Conservation (phyloP, 1,140 invertebrate genomes). For the Ceratina japonica region DNA sequence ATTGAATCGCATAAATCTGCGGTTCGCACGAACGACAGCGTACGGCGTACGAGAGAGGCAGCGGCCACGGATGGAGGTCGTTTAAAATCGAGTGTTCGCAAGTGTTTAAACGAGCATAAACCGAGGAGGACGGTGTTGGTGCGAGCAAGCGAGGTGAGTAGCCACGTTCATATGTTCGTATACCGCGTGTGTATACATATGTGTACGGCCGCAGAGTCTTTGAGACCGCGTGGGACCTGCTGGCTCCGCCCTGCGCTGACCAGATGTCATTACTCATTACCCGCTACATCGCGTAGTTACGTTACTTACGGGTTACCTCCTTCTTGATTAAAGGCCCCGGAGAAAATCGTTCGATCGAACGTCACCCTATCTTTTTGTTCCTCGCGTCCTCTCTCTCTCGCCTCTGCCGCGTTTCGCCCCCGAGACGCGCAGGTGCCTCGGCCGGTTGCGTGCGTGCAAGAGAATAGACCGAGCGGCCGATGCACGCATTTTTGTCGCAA, state of each 20-base stretch:
- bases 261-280: slow-evolving; percentile 70
- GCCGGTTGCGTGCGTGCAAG: not conserved
- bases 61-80: slow-evolving; percentile 14
- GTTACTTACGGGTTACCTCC: slow-evolving; percentile 45
- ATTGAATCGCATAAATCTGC: slow-evolving; percentile 23
- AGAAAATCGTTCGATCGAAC: slow-evolving; percentile 29
- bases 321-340: slow-evolving; percentile 57
- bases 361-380: not conserved
- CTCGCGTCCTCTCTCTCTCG: not conserved
- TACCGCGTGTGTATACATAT: too few species aligned
- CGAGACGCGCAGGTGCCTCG: not conserved
- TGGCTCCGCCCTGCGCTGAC: slow-evolving; percentile 55
- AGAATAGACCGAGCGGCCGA: too few species aligned
- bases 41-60: not conserved
- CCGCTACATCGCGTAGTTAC: slow-evolving; percentile 15
- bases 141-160: too few species aligned
- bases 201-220: not conserved
- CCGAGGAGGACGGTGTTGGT: slow-evolving; percentile 32
- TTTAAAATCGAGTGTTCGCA: slow-evolving; percentile 49
- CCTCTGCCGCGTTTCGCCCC: not conserved
- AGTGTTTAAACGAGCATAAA: slow-evolving; percentile 49
- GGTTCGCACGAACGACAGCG: not conserved
- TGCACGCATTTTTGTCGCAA: too few species aligned
- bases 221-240: slow-evolving; percentile 62
- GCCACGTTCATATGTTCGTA: too few species aligned